Conservation (phyloP, 2,113 vertebrate species). For the Scalopus aquaticus region DNA sequence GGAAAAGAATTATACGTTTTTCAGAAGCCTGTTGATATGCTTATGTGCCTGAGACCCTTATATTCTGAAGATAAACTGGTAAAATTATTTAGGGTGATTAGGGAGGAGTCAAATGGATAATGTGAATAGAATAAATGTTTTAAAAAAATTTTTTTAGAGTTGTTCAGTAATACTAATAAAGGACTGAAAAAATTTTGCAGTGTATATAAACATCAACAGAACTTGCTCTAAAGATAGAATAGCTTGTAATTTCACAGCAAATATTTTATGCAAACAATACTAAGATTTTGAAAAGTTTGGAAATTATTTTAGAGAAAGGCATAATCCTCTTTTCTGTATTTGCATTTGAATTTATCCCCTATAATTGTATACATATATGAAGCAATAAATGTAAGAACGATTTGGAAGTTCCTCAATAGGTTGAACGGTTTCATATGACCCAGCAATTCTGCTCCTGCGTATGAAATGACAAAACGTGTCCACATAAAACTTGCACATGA, state of each 20-base stretch:
- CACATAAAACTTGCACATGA: not conserved
- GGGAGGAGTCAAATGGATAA: not conserved
- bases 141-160: conserved; percentile 21
- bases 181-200: not conserved
- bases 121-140: not conserved
- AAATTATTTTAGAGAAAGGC: conserved; percentile 35
- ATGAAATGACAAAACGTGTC: conserved; percentile 22
- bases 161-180: not conserved
- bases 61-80: not conserved
- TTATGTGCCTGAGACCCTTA: not conserved
- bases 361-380: not conserved
- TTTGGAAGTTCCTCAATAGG: not conserved
- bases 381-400: not conserved
- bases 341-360: conserved; percentile 24
- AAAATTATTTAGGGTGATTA: conserved; percentile 12
- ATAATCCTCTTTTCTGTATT: not conserved
- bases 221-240: not conserved
- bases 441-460: not conserved
- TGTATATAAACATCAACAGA: not conserved
- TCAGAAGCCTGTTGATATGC: not conserved
- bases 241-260: not conserved
- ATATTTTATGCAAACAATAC: not conserved
- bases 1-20: not conserved
- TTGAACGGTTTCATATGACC: not conserved
- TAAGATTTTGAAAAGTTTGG: not conserved